phyloP scores from a whole-genome alignment of 2,888 invertebrate genomes.

The Mechanitis mazaeus region DNA sequence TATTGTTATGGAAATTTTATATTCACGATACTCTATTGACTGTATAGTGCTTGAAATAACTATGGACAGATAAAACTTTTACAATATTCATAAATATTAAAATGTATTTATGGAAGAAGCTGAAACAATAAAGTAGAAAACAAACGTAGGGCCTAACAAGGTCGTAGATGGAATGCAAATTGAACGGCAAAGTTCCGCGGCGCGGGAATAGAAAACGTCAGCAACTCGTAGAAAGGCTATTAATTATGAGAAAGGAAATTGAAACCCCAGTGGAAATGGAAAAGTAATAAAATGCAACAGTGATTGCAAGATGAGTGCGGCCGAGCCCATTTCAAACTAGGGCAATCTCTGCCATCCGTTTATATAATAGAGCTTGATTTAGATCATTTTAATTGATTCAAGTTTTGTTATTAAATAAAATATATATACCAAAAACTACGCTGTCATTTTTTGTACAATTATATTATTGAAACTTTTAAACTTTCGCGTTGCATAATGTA shows the following conservation, averaged over 20 bases:
- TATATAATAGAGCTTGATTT: conserved; percentile 21
- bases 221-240: conserved; percentile 68
- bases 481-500: too few relatives aligned
- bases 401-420: not conserved
- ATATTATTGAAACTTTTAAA: too few relatives aligned
- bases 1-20: too few relatives aligned
- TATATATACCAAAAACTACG: not conserved
- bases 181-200: conserved; percentile 61
- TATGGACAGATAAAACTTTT: not conserved
- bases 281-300: conserved; percentile 77
- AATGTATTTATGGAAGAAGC: conserved; percentile 12
- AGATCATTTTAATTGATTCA: conserved; percentile 1
- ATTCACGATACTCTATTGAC: too few relatives aligned
- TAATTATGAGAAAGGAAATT: conserved; percentile 75
- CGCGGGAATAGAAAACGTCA: conserved; percentile 63
- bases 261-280: conserved; percentile 75
- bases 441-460: too few relatives aligned
- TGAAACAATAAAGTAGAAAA: conserved; percentile 28
- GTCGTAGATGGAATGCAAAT: conserved; percentile 56
- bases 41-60: conserved; percentile 2
- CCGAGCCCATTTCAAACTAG: conserved; percentile 34
- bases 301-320: conserved; percentile 68
- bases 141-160: conserved; percentile 39
- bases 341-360: conserved; percentile 28
- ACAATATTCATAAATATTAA: conserved; percentile 4